These are phyloP conservation scores for Nycticebus coucang DNA, from an alignment of 2,113 vertebrate species.

Conservation along the genomic window DNA sequence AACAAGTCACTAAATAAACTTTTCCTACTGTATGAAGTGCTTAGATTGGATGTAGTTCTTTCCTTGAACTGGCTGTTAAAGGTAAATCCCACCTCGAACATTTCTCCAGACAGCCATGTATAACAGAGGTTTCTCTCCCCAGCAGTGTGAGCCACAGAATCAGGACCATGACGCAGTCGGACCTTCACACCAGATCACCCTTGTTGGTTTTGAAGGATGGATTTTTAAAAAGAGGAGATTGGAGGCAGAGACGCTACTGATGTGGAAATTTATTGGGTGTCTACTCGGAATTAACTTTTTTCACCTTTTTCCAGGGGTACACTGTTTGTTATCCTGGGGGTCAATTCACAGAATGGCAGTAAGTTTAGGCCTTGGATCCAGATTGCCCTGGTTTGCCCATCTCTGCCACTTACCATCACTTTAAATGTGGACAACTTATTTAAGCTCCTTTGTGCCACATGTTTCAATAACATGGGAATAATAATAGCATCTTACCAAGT, in stretches of 20 bases:
- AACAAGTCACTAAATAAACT: neutral
- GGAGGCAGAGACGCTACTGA: neutral
- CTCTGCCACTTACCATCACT: neutral
- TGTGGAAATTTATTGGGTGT: neutral
- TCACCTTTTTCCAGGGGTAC: neutral
- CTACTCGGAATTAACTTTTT: neutral
- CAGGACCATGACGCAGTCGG: neutral
- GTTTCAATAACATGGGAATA: neutral
- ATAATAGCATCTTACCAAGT: neutral
- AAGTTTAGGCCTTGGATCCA: neutral
- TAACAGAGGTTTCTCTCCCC: neutral
- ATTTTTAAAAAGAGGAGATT: neutral
- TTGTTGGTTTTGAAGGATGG: neutral
- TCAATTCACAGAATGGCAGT: neutral
- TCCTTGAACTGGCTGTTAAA: constrained; percentile 1
- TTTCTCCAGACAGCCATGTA: neutral
- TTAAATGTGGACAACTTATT: neutral
- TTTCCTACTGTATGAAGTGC: neutral
- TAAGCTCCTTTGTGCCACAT: neutral
- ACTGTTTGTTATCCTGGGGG: neutral
- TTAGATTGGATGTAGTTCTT: neutral
- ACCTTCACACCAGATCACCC: neutral
- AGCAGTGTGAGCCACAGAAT: neutral
- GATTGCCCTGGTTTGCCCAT: neutral
- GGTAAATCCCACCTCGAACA: neutral